These are phyloP conservation scores for Zapus hudsonius DNA, from an alignment of 2,113 vertebrate genomes.

Conservation along the genomic window DNA sequence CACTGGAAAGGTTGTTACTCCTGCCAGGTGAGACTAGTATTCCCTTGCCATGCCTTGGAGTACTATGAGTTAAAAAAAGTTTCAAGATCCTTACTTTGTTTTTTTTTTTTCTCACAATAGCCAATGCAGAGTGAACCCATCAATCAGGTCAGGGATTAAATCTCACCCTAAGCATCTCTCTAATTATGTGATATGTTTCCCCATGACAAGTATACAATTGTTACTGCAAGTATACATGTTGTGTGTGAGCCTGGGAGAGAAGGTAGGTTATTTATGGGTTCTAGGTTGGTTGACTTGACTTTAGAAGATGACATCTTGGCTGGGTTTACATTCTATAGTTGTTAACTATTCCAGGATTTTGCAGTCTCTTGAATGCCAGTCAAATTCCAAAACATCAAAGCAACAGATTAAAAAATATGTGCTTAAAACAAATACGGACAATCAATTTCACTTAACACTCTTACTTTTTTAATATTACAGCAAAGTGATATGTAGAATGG, in stretches of 20 bases:
- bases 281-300: background rate
- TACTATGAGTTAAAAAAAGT: background rate
- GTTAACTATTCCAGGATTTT: background rate
- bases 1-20: background rate
- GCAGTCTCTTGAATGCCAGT: background rate
- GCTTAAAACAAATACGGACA: background rate
- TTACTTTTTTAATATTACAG: background rate
- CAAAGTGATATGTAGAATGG: background rate
- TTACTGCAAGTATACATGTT: background rate
- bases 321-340: background rate
- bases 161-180: no score
- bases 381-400: background rate
- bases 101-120: background rate
- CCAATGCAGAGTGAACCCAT: background rate
- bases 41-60: background rate
- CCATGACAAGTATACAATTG: background rate
- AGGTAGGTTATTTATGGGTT: background rate
- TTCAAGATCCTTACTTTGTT: background rate
- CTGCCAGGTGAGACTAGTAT: background rate
- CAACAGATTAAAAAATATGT: background rate
- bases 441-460: background rate
- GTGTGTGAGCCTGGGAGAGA: background rate
- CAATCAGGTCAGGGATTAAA: background rate
- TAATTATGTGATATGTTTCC: background rate
- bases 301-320: background rate